Base-by-base conservation (phyloP, 1,140 invertebrate species). In the Aphelinus certus region DNA sequence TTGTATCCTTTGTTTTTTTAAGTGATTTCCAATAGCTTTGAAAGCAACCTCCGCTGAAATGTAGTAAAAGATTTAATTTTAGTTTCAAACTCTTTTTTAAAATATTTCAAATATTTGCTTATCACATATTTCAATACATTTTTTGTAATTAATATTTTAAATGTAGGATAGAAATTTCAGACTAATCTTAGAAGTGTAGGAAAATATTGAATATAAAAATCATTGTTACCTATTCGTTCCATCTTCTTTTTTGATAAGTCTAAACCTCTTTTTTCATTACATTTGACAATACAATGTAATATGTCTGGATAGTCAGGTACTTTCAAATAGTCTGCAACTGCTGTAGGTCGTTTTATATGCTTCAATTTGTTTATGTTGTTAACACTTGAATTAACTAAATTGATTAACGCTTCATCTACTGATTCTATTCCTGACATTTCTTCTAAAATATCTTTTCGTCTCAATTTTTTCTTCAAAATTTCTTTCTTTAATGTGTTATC, bases 301-400 rank as follows among this genome's bases (percentile, higher is more conserved):
- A 92, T 87, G 79, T 92, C 91, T n/a, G 81, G 79, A 80, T 90
- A 91, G 78, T 90, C 90, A 1, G 91, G 91, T 79, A 91, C 91
- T 48, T 83, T 73, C 7, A 85, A 26, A 48, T 78, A 73, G 53
- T 83, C 53, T 3, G 77, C 60, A 57, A 82, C 72, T 4, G 66
- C 63, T 46, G 51, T 51, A 4, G 4, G 42, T 46, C 64, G 51
- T 26, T 69, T 66, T 42, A 76, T 69, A 51, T 76, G 69, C 60
- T 69, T 76, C 6, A 76, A 58, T 46, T 47, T 63, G 51, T 76
- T 73, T 3, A 73, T 3, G 64, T 69, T 60, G 4, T 61, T 69
- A 42, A 76, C 79, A 55, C 83, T 85, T 3, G 80, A 76, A 65
- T 86, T 86, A 3, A 88, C 87, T 83, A 85, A 89, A 88, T 75